Evolutionary conservation across 1,140 invertebrate species (phyloP), one percentile per base, ranked within the genome.

Genomic region (Aphelenchoides fujianensis): DNA sequence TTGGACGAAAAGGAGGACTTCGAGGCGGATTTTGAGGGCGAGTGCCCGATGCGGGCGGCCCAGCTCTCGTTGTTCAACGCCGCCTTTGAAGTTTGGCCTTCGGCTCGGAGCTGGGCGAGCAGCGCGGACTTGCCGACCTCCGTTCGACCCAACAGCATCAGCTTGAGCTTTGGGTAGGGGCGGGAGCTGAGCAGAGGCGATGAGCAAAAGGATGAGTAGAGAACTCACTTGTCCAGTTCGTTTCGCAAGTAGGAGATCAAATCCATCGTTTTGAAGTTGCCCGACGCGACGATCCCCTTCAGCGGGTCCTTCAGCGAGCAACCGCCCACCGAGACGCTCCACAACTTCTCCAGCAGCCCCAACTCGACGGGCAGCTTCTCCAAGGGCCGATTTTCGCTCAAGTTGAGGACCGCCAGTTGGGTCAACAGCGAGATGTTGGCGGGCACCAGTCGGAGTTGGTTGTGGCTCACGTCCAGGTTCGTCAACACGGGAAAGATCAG

Each of bases 131-230:
- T 97, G 0, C 94, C 92, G 76, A 92, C 93, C 12, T 92, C 92
- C 83, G 95, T 92, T 7, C 92, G 89, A 0, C 96, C 96, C 16
- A 98, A 94, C 55, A 98, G 90, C 95, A 99, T 97, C 1, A 98
- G 87, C 84, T 97, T 98, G 91, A 98, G 93, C 41, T 93, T 87
- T 2, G 93, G 91, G 85, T 98, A 98, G 0, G 93, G 91, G 82
- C 91, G 90, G 0, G 95, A 94, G 86, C 88, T 97, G 91, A 83
- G 69, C 71, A n/a, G n/a, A n/a, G n/a, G n/a, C n/a, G n/a, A n/a
- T n/a, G n/a, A n/a, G n/a, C n/a, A n/a, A 85, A 30, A 73, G 37
- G 35, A n/a, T 19, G 1, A 67, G n/a, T 16, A 66, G 0, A 52
- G 68, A 59, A 55, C 86, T 85, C 79, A 88, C 86, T 89, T 86